Percentiles rank a stretch among this genome's conserved stretches.
These are phyloP conservation scores for Nerophis lumbriciformis DNA, from an alignment of 2,113 vertebrate species.

Conservation along the genomic window DNA sequence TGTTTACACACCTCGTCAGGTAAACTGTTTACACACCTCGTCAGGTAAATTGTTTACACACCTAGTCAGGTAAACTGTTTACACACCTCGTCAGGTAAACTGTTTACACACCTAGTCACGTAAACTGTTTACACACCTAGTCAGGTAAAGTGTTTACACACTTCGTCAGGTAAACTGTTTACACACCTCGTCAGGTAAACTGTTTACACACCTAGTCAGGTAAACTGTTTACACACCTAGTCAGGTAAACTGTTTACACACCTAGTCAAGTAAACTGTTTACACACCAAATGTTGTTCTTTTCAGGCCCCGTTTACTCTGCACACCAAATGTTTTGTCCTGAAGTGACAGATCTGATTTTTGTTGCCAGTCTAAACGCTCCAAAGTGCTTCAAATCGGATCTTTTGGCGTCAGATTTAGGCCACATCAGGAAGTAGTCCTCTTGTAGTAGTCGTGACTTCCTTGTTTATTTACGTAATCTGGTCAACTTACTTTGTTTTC, in stretches of 20 bases:
- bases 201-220: constrained; percentile 73
- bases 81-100: background rate
- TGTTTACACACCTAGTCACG: constrained; percentile 73
- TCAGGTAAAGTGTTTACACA: background rate
- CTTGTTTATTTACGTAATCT: no score
- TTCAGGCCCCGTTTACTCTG: no score
- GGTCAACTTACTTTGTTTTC: no score
- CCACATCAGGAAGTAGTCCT: no score
- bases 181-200: background rate
- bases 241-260: background rate
- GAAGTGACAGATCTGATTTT: no score
- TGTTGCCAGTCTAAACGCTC: no score
- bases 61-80: constrained; percentile 79
- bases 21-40: constrained; percentile 47
- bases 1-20: constrained; percentile 86
- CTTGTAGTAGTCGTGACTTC: no score
- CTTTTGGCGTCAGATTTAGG: no score
- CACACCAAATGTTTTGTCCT: no score
- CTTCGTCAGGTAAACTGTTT: constrained; percentile 77
- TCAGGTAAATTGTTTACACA: background rate
- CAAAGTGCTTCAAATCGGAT: no score
- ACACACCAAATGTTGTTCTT: no score
- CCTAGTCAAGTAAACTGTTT: no score
- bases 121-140: constrained; percentile 47
- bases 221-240: constrained; percentile 47